Evolutionary conservation across 2,797 vertebrate genomes (phyloP).

Genomic region (Alauda arvensis): DNA sequence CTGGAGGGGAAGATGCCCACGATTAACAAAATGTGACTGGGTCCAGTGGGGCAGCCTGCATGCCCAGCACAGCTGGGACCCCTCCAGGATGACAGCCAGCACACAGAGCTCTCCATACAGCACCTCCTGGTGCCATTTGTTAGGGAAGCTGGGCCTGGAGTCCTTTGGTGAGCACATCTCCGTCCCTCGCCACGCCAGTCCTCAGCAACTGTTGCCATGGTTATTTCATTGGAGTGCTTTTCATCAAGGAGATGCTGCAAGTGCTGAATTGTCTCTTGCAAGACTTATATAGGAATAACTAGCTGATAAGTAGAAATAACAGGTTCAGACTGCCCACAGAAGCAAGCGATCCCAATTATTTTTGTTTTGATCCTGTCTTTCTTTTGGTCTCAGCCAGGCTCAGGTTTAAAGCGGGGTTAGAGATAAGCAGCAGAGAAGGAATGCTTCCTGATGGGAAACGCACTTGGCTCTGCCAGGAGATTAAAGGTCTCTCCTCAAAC

Average conservation of each 20-base stretch:
- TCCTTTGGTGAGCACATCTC: slow-evolving; percentile 7
- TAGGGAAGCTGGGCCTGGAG: background rate
- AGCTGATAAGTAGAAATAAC: slow-evolving; percentile 39
- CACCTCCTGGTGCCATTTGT: background rate
- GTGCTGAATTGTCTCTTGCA: slow-evolving; percentile 38
- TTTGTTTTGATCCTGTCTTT: slow-evolving; percentile 38
- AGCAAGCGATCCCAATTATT: slow-evolving; percentile 30
- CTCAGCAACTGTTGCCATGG: slow-evolving; percentile 66
- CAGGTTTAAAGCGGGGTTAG: slow-evolving; percentile 5
- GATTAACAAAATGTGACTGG: background rate
- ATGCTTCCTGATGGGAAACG: background rate
- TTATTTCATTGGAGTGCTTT: slow-evolving; percentile 50
- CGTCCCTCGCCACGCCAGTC: background rate
- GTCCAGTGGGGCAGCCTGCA: background rate
- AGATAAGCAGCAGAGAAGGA: slow-evolving; percentile 42
- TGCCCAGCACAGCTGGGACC: background rate
- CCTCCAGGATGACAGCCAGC: background rate
- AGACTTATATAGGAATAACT: slow-evolving; percentile 49
- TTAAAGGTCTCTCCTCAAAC: slow-evolving; percentile 40
- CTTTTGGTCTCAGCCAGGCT: slow-evolving; percentile 18
- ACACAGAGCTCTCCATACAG: rapidly evolving
- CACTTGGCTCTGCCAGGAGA: slow-evolving; percentile 35
- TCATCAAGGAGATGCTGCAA: slow-evolving; percentile 44
- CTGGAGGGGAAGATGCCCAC: background rate
- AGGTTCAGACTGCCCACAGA: slow-evolving; percentile 20